Evolutionary conservation across 2,888 invertebrate genomes (phyloP), one percentile per base, ranked within the genome.

Genomic region (Sminthurides aquaticus): DNA sequence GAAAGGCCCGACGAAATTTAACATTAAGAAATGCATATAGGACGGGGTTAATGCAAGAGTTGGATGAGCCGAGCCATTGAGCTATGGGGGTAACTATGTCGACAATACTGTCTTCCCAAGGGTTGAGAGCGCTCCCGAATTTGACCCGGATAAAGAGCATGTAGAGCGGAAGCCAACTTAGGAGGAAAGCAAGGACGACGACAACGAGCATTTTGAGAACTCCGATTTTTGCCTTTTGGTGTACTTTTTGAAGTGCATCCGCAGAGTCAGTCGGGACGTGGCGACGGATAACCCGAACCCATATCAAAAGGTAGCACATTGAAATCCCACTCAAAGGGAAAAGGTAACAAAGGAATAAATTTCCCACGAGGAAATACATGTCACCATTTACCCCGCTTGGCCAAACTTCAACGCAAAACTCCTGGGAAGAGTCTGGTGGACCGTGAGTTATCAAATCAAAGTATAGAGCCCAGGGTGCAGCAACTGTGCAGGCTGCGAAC

Each of bases 41-140:
- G 69, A 96, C 88, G 0, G 95, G 95, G 79, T 96, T 96, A 77
- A 95, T 93, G 83, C 94, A 94, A 24, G 92, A 92, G 79, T 96
- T 96, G 22, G 93, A 91, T 0, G 92, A 87, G 1, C 95, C 95
- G 57, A 96, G 81, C 91, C 91, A 92, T 78, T 91, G 94, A 3
- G 91, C 93, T 60, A 95, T 84, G 2, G 95, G 95, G 22, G 90
- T 89, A 1, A 89, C 87, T 24, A 89, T 85, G 56, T 87, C 87
- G 48, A 91, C 82, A 67, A 71, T 24, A 72, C 90, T 89, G 75
- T 90, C 89, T 76, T 88, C 91, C 85, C 87, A 89, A 58, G 85
- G 83, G 69, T 86, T 84, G 49, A 88, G 83, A 11, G 85, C 85
- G 57, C 88, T 87, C 56, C 89, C 89, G 24, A 92, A 82, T 78